Evolutionary conservation across 2,888 invertebrate species (phyloP), one percentile per base, ranked within the genome.

Genomic region (Lepidocyrtinus sp.): DNA sequence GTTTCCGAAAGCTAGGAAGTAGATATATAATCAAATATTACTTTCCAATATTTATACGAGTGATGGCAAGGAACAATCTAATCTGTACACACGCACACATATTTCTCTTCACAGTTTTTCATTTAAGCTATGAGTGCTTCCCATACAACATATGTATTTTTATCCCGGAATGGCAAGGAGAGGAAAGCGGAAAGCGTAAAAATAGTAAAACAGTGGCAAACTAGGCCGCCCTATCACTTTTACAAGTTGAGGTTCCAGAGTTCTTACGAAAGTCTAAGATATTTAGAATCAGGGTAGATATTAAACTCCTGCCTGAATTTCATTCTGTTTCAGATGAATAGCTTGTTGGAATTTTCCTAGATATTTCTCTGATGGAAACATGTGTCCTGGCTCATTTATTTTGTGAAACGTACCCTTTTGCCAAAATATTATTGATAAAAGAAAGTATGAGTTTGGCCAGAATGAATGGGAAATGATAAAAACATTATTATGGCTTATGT

Each of bases 311-410:
- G n/a, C 36, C 36, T 36, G 71, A 77, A 70, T 72, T 71, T 77
- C 72, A 71, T 67, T 70, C 67, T 71, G 71, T 71, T 71, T 71
- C 77, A 77, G 77, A 77, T 77, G 77, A 77, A 77, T 77, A 77
- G 77, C 64, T 77, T 82, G 78, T 73, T 82, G 82, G 79, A 75
- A 79, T 77, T 77, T 77, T 70, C 71, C 36, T 59, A 64, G 72
- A 72, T 36, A 36, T 36, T 70, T 72, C 67, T 75, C 65, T 79
- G 71, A 75, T 75, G 79, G 73, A 75, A 82, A 69, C 78, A 82
- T 82, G 82, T 82, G 78, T 82, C 72, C 64, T 75, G 82, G 82
- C 75, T 78, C 82, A 82, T 82, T 82, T 82, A 82, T 72, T 79
- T 63, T 63, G 72, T 71, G 82, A 79, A 79, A 82, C 75, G 82